These are phyloP conservation scores for Cromileptes altivelis DNA, from an alignment of 2,113 vertebrate species.

Conservation along the genomic window DNA sequence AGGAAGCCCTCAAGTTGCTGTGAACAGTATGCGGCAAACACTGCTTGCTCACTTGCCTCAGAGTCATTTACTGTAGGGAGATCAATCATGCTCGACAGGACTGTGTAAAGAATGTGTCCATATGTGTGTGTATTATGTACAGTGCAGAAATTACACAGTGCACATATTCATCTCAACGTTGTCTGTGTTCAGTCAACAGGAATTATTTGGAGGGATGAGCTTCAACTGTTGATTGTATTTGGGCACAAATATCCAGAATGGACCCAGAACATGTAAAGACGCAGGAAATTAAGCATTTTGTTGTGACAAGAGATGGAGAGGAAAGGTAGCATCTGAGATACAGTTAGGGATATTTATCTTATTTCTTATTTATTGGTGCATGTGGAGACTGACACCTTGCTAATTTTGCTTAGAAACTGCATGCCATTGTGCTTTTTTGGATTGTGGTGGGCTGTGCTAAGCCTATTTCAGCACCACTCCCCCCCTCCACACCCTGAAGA, in stretches of 20 bases:
- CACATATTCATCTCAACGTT: constrained; percentile 55
- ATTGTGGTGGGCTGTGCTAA: constrained; percentile 56
- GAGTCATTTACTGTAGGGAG: constrained; percentile 57
- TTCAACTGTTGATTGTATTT: constrained; percentile 65
- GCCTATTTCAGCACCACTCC: constrained; percentile 51
- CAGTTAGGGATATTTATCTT: constrained; percentile 38
- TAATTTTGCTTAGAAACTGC: constrained; percentile 66
- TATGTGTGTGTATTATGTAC: constrained; percentile 60
- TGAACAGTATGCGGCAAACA: constrained; percentile 62
- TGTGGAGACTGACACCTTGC: constrained; percentile 60
- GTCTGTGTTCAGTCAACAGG: constrained; percentile 57
- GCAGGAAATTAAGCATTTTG: constrained; percentile 29
- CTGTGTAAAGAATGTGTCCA: constrained; percentile 61
- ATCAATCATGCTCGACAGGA: constrained; percentile 36
- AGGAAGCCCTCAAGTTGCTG: constrained; percentile 49
- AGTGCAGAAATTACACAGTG: constrained; percentile 48
- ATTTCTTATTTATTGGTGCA: constrained; percentile 62
- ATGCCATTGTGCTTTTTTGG: constrained; percentile 66
- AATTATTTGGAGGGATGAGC: constrained; percentile 31
- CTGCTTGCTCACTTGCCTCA: constrained; percentile 78
- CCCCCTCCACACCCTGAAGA: constrained; percentile 7
- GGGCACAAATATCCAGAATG: constrained; percentile 8
- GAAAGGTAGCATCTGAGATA: constrained; percentile 48
- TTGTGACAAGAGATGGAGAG: constrained; percentile 7
- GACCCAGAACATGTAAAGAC: constrained; percentile 36